Base-by-base conservation (phyloP, 2,888 invertebrate genomes). In the Drosophila longiperda region DNA sequence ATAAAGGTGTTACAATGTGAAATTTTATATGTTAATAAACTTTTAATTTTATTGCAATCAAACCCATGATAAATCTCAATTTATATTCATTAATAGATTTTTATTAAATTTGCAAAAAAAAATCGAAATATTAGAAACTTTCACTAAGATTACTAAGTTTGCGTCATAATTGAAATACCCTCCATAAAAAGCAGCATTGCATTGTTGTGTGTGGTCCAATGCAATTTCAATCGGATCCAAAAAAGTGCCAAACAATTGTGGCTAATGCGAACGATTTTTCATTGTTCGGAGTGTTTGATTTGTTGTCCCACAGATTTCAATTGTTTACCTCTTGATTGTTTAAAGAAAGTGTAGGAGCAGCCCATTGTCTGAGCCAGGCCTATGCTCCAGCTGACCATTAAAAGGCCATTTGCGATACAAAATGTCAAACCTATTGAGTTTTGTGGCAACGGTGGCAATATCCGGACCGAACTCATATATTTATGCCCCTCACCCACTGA, bases 271-370 rank as follows among this genome's bases (percentile, higher is more conserved):
- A 61, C 82, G 77, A 80, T 84, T 81, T 77, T 74, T 70, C 65
- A 82, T 84, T 87, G 82, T 85, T 85, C 65, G 38, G 68, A 78
- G 72, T 57, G 71, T 87, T 84, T 87, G 85, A 89, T 84, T 89
- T 85, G 89, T 77, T 85, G 89, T 62, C 60, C 64, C 89, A 71
- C 62, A 65, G 65, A 61, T 66, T 64, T 50, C 87, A 68, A 85
- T 85, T 89, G 89, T 87, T 75, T 62, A 66, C 59, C 61, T 58
- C 63, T 63, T 54, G 64, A 74, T 78, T 76, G 70, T 59, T 73
- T 23, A 72, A 83, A 72, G 87, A 83, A 87, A 83, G 84, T 73
- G 45, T 48, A 36, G 34, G 42, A 23, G 26, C 57, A 38, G 38
- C 33, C 60, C 29, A 81, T 79, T 79, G 78, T 80, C 60, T 62